Conservation (phyloP, 1,140 invertebrate genomes). For the Zaprionus inermis region DNA sequence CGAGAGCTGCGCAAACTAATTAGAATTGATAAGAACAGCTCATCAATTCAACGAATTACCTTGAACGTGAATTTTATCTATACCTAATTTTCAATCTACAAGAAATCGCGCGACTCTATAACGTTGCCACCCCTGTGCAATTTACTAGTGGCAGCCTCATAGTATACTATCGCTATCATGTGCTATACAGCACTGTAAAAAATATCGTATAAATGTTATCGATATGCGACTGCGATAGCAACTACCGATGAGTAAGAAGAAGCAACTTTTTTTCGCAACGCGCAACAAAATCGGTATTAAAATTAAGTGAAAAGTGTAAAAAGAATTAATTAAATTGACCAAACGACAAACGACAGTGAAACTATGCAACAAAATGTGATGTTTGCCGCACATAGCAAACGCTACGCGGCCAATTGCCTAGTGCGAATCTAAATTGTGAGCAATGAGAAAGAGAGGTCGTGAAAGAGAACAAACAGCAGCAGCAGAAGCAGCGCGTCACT, state of each 20-base stretch:
- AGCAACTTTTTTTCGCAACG: constrained; percentile 72
- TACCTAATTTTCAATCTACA: not conserved
- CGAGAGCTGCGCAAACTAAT: not conserved
- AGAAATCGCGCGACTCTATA: not conserved
- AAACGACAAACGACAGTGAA: constrained; percentile 37
- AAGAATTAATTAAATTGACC: constrained; percentile 30
- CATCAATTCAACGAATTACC: not conserved
- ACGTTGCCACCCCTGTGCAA: constrained; percentile 1
- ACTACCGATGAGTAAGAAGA: constrained; percentile 51
- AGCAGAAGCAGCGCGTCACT: constrained; percentile 46
- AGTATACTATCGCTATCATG: not conserved
- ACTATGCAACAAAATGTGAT: constrained; percentile 64
- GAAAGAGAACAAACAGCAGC: constrained; percentile 48
- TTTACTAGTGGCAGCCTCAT: not conserved
- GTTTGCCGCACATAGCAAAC: constrained; percentile 47
- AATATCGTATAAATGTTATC: constrained; percentile 13
- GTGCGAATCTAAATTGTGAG: constrained; percentile 68
- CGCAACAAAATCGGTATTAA: constrained; percentile 63
- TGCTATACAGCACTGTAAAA: constrained; percentile 6
- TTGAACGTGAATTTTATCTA: not conserved
- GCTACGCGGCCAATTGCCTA: constrained; percentile 58
- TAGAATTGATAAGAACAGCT: not conserved
- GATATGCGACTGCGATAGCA: constrained; percentile 14
- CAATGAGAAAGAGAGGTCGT: constrained; percentile 56
- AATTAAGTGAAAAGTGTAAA: constrained; percentile 58